These are phyloP conservation scores for Nomada hirtipes DNA, from an alignment of 2,888 invertebrate genomes.

Conservation along the genomic window DNA sequence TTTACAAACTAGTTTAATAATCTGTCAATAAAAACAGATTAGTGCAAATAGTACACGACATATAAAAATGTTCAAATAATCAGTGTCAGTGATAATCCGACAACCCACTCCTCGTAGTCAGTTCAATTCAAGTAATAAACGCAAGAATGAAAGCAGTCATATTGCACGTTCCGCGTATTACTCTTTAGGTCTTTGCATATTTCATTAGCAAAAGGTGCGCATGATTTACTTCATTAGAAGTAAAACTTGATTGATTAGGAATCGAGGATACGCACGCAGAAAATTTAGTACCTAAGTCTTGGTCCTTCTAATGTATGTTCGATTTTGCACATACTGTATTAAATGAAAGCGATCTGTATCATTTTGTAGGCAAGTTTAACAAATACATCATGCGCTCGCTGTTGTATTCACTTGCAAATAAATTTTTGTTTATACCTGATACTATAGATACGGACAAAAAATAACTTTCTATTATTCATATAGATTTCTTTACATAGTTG, in stretches of 20 bases:
- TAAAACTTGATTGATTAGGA: too few species aligned
- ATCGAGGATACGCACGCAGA: too few species aligned
- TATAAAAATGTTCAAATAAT: slow-evolving; percentile 49
- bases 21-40: slow-evolving; percentile 46
- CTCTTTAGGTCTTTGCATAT: slow-evolving; percentile 18
- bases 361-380: too few species aligned
- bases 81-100: slow-evolving; percentile 15
- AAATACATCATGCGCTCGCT: too few species aligned
- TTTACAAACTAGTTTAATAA: slow-evolving; percentile 22
- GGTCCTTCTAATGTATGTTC: slow-evolving; percentile 52
- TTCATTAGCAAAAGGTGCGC: slow-evolving; percentile 4
- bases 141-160: slow-evolving; percentile 47
- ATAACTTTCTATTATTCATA: slow-evolving; percentile 42
- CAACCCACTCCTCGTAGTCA: slow-evolving; percentile 32
- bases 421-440: slow-evolving; percentile 17
- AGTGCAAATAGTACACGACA: slow-evolving; percentile 12
- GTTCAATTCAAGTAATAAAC: slow-evolving; percentile 43
- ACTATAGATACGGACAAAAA: slow-evolving; percentile 23
- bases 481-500: slow-evolving; percentile 20
- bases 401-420: slow-evolving; percentile 28
- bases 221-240: not conserved
- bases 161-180: slow-evolving; percentile 25
- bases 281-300: slow-evolving; percentile 39
- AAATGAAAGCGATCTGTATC: too few species aligned
- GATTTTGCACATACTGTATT: slow-evolving; percentile 10